Percentiles rank a stretch among this genome's conserved stretches.
Evolutionary conservation across 2,888 invertebrate species (phyloP).

Genomic region (Octodonta nipae): DNA sequence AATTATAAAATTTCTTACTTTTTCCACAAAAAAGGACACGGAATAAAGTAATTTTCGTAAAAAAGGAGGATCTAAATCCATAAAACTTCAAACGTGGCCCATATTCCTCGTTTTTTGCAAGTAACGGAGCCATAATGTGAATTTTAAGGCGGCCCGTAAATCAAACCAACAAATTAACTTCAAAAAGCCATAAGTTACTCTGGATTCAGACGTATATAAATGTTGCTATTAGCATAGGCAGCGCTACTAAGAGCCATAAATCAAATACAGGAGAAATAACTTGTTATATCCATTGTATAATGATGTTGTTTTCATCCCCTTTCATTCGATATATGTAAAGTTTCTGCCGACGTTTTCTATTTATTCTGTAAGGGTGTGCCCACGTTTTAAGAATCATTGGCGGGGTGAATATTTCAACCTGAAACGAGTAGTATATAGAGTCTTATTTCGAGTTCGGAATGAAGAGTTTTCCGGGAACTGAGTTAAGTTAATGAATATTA

Average conservation of each 20-base stretch:
- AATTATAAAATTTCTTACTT: too few species aligned
- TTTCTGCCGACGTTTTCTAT: conserved; percentile 16
- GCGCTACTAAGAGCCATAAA: conserved; percentile 35
- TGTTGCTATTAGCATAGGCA: conserved; percentile 38
- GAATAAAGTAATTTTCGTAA: too few species aligned
- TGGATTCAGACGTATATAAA: conserved; percentile 35
- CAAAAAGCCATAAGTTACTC: conserved; percentile 35
- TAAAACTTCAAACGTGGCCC: too few species aligned
- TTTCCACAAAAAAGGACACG: too few species aligned
- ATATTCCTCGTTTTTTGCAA: conserved; percentile 18
- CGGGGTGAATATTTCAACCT: conserved; percentile 6
- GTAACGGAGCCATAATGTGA: conserved; percentile 16
- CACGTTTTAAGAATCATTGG: conserved; percentile 8
- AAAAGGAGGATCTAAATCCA: too few species aligned
- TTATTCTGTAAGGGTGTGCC: conserved; percentile 14
- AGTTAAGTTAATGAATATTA: too few species aligned
- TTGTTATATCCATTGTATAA: conserved; percentile 37
- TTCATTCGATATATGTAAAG: conserved; percentile 31
- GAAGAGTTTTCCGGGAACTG: too few species aligned
- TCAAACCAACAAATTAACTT: conserved; percentile 39
- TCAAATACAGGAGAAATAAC: conserved; percentile 37
- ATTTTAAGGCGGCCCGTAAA: conserved; percentile 31
- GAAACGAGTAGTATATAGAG: too few species aligned
- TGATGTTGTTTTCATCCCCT: conserved; percentile 36
- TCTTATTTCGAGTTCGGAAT: too few species aligned